Evolutionary conservation across 2,888 invertebrate genomes (phyloP).

Genomic region (Parnassius mnemosyne): DNA sequence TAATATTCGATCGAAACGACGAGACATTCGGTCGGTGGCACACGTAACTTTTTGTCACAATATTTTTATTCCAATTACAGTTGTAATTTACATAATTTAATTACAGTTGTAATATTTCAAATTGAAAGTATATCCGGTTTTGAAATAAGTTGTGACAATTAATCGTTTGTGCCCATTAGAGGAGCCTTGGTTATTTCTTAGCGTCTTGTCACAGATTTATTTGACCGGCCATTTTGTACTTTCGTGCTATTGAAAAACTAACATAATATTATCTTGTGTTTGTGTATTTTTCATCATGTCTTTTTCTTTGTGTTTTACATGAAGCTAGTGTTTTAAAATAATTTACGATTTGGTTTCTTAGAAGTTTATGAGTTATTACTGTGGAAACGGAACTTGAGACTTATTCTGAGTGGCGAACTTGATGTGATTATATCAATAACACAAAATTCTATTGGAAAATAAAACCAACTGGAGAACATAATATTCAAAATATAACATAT

Average conservation of each 20-base stretch:
- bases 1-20: conserved; percentile 36
- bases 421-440: conserved; percentile 27
- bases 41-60: conserved; percentile 31
- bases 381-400: conserved; percentile 16
- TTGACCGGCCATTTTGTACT: conserved; percentile 71
- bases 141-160: conserved; percentile 34
- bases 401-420: conserved; percentile 11
- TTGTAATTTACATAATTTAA: conserved; percentile 49
- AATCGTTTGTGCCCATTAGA: conserved; percentile 36
- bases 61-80: conserved; percentile 40
- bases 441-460: conserved; percentile 20
- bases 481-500: conserved; percentile 1
- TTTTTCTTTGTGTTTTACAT: conserved; percentile 8
- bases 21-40: conserved; percentile 28
- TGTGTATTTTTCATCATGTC: background rate
- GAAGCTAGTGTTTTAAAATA: background rate
- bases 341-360: background rate
- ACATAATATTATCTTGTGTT: background rate
- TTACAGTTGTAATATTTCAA: conserved; percentile 41
- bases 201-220: conserved; percentile 37
- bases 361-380: background rate
- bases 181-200: conserved; percentile 30
- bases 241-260: conserved; percentile 43
- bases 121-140: conserved; percentile 18
- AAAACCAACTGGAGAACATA: background rate